Base-by-base conservation (phyloP, 2,888 invertebrate genomes). In the Phragmatobia fuliginosa region DNA sequence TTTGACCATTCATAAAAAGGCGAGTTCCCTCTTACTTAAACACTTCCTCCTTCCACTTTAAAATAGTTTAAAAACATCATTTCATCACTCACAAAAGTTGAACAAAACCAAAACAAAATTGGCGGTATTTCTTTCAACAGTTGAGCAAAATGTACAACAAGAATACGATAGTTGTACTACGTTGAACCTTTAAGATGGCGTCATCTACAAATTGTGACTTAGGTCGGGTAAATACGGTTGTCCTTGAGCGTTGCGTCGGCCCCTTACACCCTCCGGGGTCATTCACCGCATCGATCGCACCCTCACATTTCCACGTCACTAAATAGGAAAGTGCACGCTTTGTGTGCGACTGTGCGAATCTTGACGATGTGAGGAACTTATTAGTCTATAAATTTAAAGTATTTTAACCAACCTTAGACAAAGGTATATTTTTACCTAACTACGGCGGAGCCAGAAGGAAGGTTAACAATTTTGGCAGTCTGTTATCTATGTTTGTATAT, bases 281-380 rank as follows among this genome's bases (percentile, higher is more conserved):
- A 62, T 87, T 83, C 74, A 85, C 87, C 87, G 77, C 75, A 87
- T 88, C 88, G 88, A 88, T 87, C 83, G 80, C 68, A 71, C 64
- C 73, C 76, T 56, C 32, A 66, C 70, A 74, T 71, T 77, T 73
- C 71, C 76, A 79, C 68, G 64, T 63, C 72, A 61, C 73, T 72
- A 61, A 68, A 74, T 75, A 73, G 31, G 67, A 32, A 64, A 62
- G 28, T 71, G 67, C 70, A 70, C 31, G 56, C 45, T 11, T 49
- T 70, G 36, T 36, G 36, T 32, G 28, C 49, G 25, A 52, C 32
- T 58, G 21, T 25, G 56, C 58, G 66, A 28, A 58, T 58, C 38
- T 52, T 32, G 62, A 21, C 45, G 31, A 31, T 38, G 5, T 49
- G 49, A 49, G 41, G 32, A 33, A 33, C 28, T 18, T 62, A 28